Evolutionary conservation across 2,888 invertebrate genomes (phyloP).

Genomic region (Lochmaea capreae): DNA sequence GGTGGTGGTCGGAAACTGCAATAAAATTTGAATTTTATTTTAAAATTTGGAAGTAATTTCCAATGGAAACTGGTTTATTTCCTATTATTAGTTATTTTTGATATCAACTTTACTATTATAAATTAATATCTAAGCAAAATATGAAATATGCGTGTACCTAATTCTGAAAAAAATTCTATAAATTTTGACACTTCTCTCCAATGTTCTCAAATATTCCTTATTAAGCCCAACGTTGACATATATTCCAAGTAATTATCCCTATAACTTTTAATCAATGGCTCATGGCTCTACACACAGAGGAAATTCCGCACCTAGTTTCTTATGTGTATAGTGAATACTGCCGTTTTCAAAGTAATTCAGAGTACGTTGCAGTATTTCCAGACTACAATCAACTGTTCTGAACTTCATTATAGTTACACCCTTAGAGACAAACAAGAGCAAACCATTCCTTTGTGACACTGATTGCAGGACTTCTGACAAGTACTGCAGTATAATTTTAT

Average conservation of each 20-base stretch:
- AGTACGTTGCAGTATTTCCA: constrained; percentile 3
- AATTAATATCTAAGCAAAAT: no score
- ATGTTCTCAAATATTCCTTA: no score
- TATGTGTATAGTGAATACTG: not conserved
- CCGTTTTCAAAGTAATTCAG: constrained; percentile 7
- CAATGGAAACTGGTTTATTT: no score
- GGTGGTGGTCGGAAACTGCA: no score
- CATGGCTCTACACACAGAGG: not conserved
- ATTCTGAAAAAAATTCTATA: no score
- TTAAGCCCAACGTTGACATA: not conserved
- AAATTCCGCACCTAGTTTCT: constrained; percentile 1
- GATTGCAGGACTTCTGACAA: constrained; percentile 12
- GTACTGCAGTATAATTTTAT: constrained; percentile 14
- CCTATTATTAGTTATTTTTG: no score
- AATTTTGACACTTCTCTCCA: no score
- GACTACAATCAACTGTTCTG: constrained; percentile 16
- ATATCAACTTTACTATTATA: no score
- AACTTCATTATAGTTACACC: constrained; percentile 17
- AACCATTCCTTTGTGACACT: constrained; percentile 14
- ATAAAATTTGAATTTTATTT: no score
- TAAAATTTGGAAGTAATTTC: no score
- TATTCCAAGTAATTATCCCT: not conserved
- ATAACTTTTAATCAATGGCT: not conserved
- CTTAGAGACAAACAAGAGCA: not conserved
- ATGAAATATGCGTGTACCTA: no score